phyloP scores from a whole-genome alignment of 2,888 invertebrate species.

The Platerodrilus igneus region DNA sequence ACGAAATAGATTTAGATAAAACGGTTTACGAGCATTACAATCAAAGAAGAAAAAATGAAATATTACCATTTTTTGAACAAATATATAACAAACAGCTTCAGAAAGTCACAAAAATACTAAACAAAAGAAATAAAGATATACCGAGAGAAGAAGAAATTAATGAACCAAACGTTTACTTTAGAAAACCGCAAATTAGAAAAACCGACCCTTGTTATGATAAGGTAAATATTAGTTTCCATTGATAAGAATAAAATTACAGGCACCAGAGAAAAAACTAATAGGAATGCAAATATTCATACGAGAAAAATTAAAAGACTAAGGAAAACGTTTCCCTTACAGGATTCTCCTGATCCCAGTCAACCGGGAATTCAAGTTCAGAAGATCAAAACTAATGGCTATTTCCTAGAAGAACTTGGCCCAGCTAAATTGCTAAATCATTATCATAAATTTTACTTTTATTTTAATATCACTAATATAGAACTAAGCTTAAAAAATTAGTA shows the following conservation, averaged over 20 bases:
- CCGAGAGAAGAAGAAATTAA: too few species aligned
- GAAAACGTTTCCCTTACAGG: conserved; percentile 20
- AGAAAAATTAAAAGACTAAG: conserved; percentile 10
- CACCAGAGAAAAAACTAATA: conserved; percentile 15
- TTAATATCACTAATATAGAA: conserved; percentile 25
- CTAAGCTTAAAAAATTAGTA: conserved; percentile 18
- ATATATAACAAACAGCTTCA: conserved; percentile 12
- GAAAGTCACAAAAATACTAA: too few species aligned
- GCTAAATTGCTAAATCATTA: conserved; percentile 21
- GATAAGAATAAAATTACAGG: conserved; percentile 24
- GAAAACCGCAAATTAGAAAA: too few species aligned
- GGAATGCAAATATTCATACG: conserved; percentile 13
- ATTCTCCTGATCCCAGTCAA: conserved; percentile 12
- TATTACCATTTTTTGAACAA: conserved; percentile 11
- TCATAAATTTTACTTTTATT: conserved; percentile 29
- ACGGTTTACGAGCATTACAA: conserved; percentile 24
- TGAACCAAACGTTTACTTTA: too few species aligned
- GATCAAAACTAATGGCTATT: conserved; percentile 20
- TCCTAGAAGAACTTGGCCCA: conserved; percentile 20
- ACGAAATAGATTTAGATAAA: conserved; percentile 21
- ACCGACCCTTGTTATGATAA: too few species aligned
- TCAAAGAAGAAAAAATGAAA: conserved; percentile 17
- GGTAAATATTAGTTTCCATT: too few species aligned
- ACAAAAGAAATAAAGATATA: too few species aligned
- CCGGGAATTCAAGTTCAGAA: conserved; percentile 23